These are phyloP conservation scores for Aratinga solstitialis DNA, from an alignment of 2,797 vertebrate species.

Conservation along the genomic window DNA sequence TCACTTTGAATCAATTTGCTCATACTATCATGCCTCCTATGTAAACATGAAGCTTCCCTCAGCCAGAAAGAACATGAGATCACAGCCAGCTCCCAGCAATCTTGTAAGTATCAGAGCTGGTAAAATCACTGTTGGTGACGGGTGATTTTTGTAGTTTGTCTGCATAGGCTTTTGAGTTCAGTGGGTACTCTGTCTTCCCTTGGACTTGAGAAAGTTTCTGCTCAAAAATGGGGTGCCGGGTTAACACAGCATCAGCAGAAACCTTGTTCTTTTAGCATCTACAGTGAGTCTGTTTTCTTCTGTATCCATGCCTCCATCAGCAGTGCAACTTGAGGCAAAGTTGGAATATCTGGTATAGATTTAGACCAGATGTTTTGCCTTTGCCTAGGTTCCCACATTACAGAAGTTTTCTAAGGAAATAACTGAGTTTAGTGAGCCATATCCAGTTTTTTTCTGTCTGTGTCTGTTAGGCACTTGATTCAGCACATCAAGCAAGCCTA, in stretches of 20 bases:
- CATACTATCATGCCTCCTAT: neutral
- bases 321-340: neutral
- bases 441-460: neutral
- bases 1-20: neutral
- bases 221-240: neutral
- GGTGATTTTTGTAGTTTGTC: neutral
- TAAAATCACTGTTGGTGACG: neutral
- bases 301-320: neutral
- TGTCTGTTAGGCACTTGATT: neutral
- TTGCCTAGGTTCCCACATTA: neutral
- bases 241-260: neutral
- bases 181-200: neutral
- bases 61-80: neutral
- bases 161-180: accelerated
- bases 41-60: neutral
- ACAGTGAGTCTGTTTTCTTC: neutral
- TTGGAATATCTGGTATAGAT: neutral
- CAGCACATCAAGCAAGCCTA: neutral
- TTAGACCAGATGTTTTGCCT: neutral
- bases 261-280: neutral
- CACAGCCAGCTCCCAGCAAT: accelerated
- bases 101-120: neutral
- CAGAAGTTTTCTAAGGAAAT: neutral
- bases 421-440: neutral
- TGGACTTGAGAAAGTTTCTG: neutral